A percentile compares a stretch with the other conserved stretches of the same genome.
These are phyloP conservation scores for Aurelia sp. DNA, from an alignment of 30 jellyfish, hydroid and myxozoan species.

Conservation along the genomic window DNA sequence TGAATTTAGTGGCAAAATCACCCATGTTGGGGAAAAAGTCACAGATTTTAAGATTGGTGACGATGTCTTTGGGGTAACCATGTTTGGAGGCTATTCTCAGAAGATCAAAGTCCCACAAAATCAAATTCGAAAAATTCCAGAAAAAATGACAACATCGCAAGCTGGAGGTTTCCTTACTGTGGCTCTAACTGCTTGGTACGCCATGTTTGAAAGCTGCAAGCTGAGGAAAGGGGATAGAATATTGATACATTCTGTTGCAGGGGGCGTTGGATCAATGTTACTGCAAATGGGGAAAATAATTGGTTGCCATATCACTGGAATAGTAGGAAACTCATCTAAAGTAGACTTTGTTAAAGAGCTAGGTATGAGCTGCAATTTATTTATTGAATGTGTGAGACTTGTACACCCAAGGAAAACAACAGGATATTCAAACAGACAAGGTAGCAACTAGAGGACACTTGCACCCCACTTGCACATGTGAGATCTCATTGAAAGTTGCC, in stretches of 20 bases:
- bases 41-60: conserved; percentile 77
- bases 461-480: no score
- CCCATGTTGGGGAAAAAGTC: conserved; percentile 77
- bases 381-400: no score
- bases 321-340: conserved; percentile 80
- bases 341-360: conserved; percentile 51
- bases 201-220: conserved; percentile 85
- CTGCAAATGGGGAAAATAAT: conserved; percentile 82
- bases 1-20: conserved; percentile 88
- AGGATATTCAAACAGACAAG: no score
- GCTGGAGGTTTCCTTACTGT: conserved; percentile 90
- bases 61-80: conserved; percentile 80
- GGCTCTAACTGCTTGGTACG: conserved; percentile 95
- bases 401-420: no score
- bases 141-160: conserved; percentile 55
- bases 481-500: no score
- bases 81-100: conserved; percentile 87
- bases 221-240: conserved; percentile 73
- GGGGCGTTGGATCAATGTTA: conserved; percentile 97
- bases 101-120: conserved; percentile 69
- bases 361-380: conserved; percentile 6
- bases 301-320: conserved; percentile 93
- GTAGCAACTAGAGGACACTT: no score
- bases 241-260: conserved; percentile 92
- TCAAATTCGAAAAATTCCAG: conserved; percentile 73